Conservation (phyloP, 2,888 invertebrate genomes). For the Acronicta leporina region DNA sequence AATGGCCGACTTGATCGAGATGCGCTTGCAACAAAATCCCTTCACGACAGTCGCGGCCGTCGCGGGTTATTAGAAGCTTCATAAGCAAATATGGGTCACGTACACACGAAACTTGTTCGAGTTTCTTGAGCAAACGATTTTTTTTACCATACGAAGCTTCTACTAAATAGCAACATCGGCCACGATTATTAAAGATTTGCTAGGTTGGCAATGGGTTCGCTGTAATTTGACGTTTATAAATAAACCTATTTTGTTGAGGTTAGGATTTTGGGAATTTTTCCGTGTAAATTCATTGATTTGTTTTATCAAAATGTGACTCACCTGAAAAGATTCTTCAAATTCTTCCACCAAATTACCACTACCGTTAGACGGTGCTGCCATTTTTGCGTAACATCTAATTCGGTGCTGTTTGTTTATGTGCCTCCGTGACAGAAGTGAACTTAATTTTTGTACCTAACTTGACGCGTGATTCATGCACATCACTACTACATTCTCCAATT, state of each 20-base stretch:
- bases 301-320: conserved; percentile 68
- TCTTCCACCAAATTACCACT: conserved; percentile 96
- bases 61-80: conserved; percentile 74
- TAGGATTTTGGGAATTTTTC: conserved; percentile 53
- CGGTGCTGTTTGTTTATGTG: conserved; percentile 52
- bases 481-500: conserved; percentile 50
- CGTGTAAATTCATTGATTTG: conserved; percentile 1
- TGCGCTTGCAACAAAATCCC: conserved; percentile 83
- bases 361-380: conserved; percentile 95
- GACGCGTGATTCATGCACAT: conserved; percentile 50
- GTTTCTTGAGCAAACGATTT: conserved; percentile 57
- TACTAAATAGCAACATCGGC: conserved; percentile 71
- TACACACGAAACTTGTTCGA: conserved; percentile 74
- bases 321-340: conserved; percentile 97
- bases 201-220: conserved; percentile 73
- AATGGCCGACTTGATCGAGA: conserved; percentile 86
- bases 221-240: conserved; percentile 74
- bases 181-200: conserved; percentile 65
- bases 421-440: conserved; percentile 50
- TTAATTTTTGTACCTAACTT: conserved; percentile 24
- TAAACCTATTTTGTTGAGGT: conserved; percentile 66
- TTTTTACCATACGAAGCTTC: conserved; percentile 81
- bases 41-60: conserved; percentile 63
- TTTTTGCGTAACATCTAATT: conserved; percentile 66
- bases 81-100: conserved; percentile 83